Base-by-base conservation (phyloP, 2,113 vertebrate species). In the Caranx melampygus region DNA sequence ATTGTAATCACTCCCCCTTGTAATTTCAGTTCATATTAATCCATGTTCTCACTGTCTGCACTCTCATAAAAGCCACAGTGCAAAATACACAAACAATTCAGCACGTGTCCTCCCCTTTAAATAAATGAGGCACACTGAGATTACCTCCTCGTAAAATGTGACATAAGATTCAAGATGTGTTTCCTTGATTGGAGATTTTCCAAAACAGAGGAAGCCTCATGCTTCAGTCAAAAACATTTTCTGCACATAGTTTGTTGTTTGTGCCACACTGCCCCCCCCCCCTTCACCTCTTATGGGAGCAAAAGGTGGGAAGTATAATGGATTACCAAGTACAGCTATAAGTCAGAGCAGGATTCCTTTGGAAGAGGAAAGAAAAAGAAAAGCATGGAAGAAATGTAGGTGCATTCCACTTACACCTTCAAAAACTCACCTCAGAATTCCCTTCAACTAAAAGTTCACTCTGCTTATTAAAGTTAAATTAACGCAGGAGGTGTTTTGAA, bases 11-110 rank as follows among this genome's bases (percentile, higher is more conserved):
- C 47, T 69, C 59, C n/a, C 61, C 40, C 45, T 61, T 77, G 33
- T 62, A 78, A 55, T 60, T 81, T 55, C 9, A n/a, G 34, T 75
- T 72, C 13, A 34, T 76, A 20, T 82, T 79, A 74, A 76, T 83
- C 60, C 11, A 15, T 16, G 51, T 33, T 78, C 55, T 72, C 34
- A 3, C 52, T 37, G 61, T 67, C 49, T 72, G 49, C 13, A 52
- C 61, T 65, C 63, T 57, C 40, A 67, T 20, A 64, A 75, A 58
- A 67, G 49, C 47, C 58, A 0, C 45, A 1, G 47, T 57, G 40
- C 3, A 3, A 2, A 6, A 10, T 21, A 3, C 3, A 5, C 15
- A 67, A n/a, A 57, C 37, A 16, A 16, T 11, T 4, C 68, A 35
- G 54, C 12, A 37, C 45, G 1, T 37, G 13, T 40, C 49, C 6